Base-by-base conservation (phyloP, 2,113 vertebrate species). In the Pseudolaguvia tuberculata region DNA sequence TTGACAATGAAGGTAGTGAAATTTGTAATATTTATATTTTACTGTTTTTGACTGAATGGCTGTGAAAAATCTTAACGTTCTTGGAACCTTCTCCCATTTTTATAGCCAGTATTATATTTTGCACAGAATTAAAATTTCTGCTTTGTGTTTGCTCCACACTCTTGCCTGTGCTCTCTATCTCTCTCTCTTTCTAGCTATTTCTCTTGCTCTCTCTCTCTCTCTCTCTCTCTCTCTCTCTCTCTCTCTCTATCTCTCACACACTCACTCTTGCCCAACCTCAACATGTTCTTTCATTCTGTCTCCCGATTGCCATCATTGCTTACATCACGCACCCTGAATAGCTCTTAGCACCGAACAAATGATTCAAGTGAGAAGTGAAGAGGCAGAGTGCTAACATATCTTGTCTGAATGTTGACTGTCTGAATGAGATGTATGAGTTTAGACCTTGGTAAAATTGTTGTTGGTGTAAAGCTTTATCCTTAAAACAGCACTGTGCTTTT, bases 281-380 rank as follows among this genome's bases (percentile, higher is more conserved):
- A 42, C 39, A 73, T 8, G 29, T 56, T 76, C 56, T 71, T 73
- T 80, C 56, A 45, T 27, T 80, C 70, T n/a, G 13, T 73, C 66
- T 78, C 52, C 76, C 20, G 9, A 48, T 67, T 61, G 63, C 71
- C 35, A 70, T 75, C 70, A 53, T 12, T 11, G n/a, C 65, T 77
- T 73, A 79, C 62, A 70, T 78, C 71, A 47, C 70, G 57, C 23
- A n/a, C 84, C 50, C 63, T 71, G 56, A 82, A 81, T 82, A 80
- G 78, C 81, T 67, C 63, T 55, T 52, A 51, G 51, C 74, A 67
- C 57, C 70, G 72, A 78, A 70, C 76, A 70, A 65, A 70, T 81
- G 72, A 79, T 83, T 76, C 77, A 29, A 65, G 78, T 57, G 50
- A 79, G 62, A 62, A 52, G 53, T 35, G 52, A 18, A 71, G 47